Percentiles rank a stretch among this genome's conserved stretches.
These are phyloP conservation scores for Calameuta pallipes DNA, from an alignment of 2,888 invertebrate genomes.

Conservation along the genomic window DNA sequence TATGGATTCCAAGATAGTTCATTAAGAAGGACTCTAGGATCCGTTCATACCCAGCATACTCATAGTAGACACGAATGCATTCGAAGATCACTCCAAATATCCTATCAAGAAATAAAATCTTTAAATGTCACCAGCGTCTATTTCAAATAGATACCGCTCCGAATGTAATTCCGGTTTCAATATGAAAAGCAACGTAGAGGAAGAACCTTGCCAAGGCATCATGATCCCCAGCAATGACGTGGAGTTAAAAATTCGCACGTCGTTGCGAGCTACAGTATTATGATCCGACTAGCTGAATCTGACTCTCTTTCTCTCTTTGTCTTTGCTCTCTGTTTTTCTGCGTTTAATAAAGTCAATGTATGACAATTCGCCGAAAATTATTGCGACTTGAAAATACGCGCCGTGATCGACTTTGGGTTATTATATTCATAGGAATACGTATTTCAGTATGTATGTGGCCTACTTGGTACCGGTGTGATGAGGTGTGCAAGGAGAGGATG, in stretches of 20 bases:
- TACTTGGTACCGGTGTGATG: not conserved
- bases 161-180: not conserved
- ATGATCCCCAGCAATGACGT: not conserved
- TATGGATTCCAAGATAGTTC: not conserved
- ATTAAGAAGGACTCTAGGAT: not conserved
- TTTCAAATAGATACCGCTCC: not conserved
- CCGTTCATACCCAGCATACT: not conserved
- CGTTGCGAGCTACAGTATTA: not conserved
- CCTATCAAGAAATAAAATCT: not conserved
- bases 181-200: not conserved
- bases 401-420: not conserved
- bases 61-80: not conserved
- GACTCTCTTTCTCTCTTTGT: not conserved
- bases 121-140: not conserved
- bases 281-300: not conserved
- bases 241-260: not conserved
- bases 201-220: not conserved
- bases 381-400: not conserved
- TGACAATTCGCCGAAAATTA: not conserved
- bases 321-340: not conserved
- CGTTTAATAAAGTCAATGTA: not conserved
- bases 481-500: constrained; percentile 12
- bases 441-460: not conserved
- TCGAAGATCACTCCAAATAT: not conserved
- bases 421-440: not conserved